Evolutionary conservation across 1,140 invertebrate genomes (phyloP), one percentile per base, ranked within the genome.

Genomic region (Neodiprion pinetum): DNA sequence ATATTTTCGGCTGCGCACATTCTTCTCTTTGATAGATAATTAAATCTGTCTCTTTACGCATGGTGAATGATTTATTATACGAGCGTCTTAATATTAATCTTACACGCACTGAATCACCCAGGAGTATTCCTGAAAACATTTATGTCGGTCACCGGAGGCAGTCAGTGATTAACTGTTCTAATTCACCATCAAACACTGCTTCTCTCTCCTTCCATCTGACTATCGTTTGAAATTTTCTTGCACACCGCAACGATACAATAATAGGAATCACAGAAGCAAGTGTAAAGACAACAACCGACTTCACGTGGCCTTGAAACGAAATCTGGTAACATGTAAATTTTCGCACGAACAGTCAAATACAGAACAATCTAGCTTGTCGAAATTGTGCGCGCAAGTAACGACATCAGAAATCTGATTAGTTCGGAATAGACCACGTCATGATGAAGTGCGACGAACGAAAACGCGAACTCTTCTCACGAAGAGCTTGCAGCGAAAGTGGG

Each of bases 401-500:
- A 12, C 5, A 61, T 5, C n/a, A 9, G 11, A 12, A 61, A 61
- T 61, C 53, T 12, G 53, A 61, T 61, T 61, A 61, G n/a, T 61
- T 61, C 11, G 9, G 11, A 61, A 14, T 14, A 61, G 9, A 61
- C 53, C 5, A 61, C 48, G 23, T 67, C 14, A 85, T 84, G 80
- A 87, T 86, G 84, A 86, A 86, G 83, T 87, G 83, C 75, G 85
- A 86, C 78, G 84, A 85, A 67, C 83, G 78, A 17, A 86, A 87
- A 73, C 83, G 84, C 8, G 84, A 86, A 72, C 71, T 87, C 79
- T 84, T 86, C 66, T 85, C 86, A 76, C 83, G 92, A 11, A 85
- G 92, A 3, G 90, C 92, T 11, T 92, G 91, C 80, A 92, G 91
- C 68, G 92, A 93, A 77, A 92, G 92, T 81, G 92, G 92, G 23